phyloP scores from a whole-genome alignment of 2,797 vertebrate species.

The Protonibea diacanthus region DNA sequence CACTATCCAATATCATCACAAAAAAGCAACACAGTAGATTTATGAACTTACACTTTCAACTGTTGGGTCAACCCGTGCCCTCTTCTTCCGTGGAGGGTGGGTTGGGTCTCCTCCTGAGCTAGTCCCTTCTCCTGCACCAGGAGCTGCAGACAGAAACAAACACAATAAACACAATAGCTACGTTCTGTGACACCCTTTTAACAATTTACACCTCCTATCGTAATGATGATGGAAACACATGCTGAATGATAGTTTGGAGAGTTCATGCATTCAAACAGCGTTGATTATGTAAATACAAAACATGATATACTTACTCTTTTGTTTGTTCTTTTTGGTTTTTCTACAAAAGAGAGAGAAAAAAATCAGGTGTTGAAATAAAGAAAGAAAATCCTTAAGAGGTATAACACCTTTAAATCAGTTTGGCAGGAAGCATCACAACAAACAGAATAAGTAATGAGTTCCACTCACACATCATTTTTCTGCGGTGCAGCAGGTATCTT shows the following conservation, averaged over 20 bases:
- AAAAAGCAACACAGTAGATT: neutral
- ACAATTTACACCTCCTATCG: neutral
- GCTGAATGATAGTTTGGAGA: neutral
- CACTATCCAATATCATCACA: neutral
- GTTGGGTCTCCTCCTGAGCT: constrained; percentile 94
- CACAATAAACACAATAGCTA: neutral
- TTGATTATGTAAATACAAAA: neutral
- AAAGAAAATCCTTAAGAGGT: neutral
- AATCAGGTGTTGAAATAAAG: neutral
- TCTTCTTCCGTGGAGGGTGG: constrained; percentile 97
- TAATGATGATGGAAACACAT: neutral
- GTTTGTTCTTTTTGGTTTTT: constrained; percentile 99
- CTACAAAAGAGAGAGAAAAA: constrained; percentile 74
- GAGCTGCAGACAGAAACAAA: constrained; percentile 82
- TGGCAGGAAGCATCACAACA: neutral
- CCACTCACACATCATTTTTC: constrained; percentile 96
- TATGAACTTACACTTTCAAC: constrained; percentile 93
- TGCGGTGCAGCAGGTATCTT: constrained; percentile 95
- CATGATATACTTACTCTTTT: constrained; percentile 90
- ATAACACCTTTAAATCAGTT: neutral
- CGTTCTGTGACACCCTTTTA: neutral
- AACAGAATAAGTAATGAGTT: neutral
- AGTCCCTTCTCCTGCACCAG: constrained; percentile 95
- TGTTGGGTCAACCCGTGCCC: constrained; percentile 96
- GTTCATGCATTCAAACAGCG: neutral